Conservation (phyloP, 1,140 invertebrate species). For the Papilio glaucus region DNA sequence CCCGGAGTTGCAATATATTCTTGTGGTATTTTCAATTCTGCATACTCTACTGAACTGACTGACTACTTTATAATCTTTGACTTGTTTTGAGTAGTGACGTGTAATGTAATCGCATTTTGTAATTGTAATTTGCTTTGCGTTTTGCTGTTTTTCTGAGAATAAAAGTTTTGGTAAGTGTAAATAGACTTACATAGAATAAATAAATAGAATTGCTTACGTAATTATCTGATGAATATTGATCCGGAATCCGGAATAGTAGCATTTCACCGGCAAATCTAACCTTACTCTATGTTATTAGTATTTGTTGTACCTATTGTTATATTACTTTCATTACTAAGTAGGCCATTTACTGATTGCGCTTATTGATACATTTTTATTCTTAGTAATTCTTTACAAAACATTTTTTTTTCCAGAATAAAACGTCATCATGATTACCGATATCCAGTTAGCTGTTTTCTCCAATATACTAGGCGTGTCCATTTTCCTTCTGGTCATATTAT, state of each 20-base stretch:
- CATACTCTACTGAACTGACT: too few species aligned
- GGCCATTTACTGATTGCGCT: not conserved
- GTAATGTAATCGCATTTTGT: conserved; percentile 1
- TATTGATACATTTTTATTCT: not conserved
- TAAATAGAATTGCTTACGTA: too few species aligned
- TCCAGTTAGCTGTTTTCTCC: conserved; percentile 97
- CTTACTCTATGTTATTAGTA: too few species aligned
- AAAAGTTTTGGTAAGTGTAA: not conserved
- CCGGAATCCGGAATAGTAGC: too few species aligned
- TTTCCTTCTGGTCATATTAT: conserved; percentile 97
- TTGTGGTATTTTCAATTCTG: too few species aligned
- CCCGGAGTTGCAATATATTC: too few species aligned
- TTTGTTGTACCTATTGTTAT: not conserved
- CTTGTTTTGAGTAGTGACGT: conserved; percentile 29
- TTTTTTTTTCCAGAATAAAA: conserved; percentile 40
- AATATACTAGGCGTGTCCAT: conserved; percentile 97
- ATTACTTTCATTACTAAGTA: not conserved
- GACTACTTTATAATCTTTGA: too few species aligned
- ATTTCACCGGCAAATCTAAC: too few species aligned
- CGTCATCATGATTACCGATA: conserved; percentile 95
- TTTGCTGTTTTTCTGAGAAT: too few species aligned
- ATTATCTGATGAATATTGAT: too few species aligned
- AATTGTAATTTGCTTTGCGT: too few species aligned
- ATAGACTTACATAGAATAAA: not conserved
- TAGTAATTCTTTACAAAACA: not conserved